phyloP scores from a whole-genome alignment of 2,797 vertebrate species.

The Myotis planiceps region DNA sequence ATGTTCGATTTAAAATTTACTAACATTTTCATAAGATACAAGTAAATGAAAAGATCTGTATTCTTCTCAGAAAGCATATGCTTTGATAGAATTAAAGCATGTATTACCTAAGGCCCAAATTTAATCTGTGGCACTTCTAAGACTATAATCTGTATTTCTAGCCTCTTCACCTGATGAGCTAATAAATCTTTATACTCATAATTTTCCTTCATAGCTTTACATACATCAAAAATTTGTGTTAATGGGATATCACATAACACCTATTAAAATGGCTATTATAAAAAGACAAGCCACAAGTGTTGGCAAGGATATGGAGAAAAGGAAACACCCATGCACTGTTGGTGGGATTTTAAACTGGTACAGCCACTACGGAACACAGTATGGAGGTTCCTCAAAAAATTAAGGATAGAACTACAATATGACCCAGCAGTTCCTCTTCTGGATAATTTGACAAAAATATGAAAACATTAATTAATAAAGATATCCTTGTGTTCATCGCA shows the following conservation, averaged over 20 bases:
- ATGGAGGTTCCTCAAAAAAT: background rate
- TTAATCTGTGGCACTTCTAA: background rate
- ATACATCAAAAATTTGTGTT: background rate
- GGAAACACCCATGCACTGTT: background rate
- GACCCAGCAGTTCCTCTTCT: background rate
- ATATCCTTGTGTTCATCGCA: background rate
- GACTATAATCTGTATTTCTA: background rate
- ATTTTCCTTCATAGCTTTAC: background rate
- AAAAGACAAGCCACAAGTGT: background rate
- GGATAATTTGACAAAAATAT: background rate
- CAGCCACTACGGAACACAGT: background rate
- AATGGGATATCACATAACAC: background rate
- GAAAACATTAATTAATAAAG: background rate
- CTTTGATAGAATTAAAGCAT: background rate
- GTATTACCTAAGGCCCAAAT: background rate
- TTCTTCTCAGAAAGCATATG: background rate
- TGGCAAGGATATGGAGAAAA: background rate
- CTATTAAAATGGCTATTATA: background rate
- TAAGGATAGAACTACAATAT: background rate
- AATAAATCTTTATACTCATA: background rate
- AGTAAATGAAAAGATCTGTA: background rate
- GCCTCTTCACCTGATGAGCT: background rate
- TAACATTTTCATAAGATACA: background rate
- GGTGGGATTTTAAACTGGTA: background rate
- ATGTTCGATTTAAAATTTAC: constrained; percentile 7